phyloP scores from a whole-genome alignment of 1,140 invertebrate species.

The Phthorimaea operculella region DNA sequence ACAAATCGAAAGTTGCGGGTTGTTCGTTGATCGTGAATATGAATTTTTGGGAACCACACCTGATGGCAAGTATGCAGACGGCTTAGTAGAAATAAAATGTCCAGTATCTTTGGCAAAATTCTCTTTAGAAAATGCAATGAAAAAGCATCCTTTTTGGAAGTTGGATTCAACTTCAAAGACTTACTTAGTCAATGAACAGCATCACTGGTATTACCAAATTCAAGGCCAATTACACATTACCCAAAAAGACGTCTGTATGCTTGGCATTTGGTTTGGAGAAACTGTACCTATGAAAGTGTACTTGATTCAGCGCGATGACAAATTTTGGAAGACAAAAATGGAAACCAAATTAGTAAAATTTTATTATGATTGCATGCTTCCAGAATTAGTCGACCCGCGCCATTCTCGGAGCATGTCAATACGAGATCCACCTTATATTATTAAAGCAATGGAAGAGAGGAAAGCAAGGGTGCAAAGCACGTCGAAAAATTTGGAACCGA shows the following conservation, averaged over 20 bases:
- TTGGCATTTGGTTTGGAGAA: slow-evolving; percentile 9
- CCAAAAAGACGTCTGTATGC: background rate
- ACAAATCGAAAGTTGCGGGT: slow-evolving; percentile 6
- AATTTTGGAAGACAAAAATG: slow-evolving; percentile 11
- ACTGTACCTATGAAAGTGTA: background rate
- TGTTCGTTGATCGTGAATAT: slow-evolving; percentile 5
- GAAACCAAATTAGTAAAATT: slow-evolving; percentile 7
- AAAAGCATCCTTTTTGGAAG: slow-evolving; percentile 13
- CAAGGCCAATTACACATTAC: slow-evolving; percentile 12
- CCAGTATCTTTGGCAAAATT: slow-evolving; percentile 1
- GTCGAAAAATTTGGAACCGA: no score
- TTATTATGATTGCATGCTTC: slow-evolving; percentile 8
- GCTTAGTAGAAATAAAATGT: slow-evolving; percentile 15
- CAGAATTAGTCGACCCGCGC: slow-evolving; percentile 9
- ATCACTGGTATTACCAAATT: no score
- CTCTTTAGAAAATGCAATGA: slow-evolving; percentile 6
- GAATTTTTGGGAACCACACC: slow-evolving; percentile 10
- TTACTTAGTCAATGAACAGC: slow-evolving; percentile 30
- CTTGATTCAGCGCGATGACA: slow-evolving; percentile 5
- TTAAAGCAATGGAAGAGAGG: slow-evolving; percentile 8
- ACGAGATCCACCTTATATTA: slow-evolving; percentile 3
- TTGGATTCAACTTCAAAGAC: background rate
- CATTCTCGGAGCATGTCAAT: slow-evolving; percentile 1
- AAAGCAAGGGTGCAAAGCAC: no score
- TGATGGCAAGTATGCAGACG: slow-evolving; percentile 9